Evolutionary conservation across 2,888 invertebrate species (phyloP).

Genomic region (Phania funesta): DNA sequence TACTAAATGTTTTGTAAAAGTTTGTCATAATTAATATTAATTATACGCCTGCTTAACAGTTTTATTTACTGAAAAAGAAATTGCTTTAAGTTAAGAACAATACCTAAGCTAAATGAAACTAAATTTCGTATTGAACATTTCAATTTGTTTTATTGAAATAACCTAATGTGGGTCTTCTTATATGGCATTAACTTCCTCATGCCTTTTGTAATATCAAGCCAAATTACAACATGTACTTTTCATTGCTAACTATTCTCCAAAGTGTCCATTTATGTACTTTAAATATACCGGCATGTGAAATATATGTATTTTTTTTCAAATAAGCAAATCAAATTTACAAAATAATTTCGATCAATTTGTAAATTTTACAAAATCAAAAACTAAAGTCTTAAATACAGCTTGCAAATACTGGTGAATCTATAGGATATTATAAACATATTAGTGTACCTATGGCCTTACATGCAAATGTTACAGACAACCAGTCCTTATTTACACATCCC

Average conservation of each 20-base stretch:
- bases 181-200: background rate
- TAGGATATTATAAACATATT: constrained; percentile 57
- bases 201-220: background rate
- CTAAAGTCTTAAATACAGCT: constrained; percentile 32
- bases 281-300: background rate
- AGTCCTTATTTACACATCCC: constrained; percentile 54
- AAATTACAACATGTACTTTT: constrained; percentile 39
- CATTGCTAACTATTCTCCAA: constrained; percentile 9
- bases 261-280: background rate
- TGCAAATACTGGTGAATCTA: constrained; percentile 4
- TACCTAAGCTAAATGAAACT: background rate
- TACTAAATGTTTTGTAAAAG: background rate
- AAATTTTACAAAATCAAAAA: constrained; percentile 45
- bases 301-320: background rate
- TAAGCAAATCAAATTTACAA: constrained; percentile 50
- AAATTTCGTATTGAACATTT: background rate
- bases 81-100: background rate
- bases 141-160: background rate
- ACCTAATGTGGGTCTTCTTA: background rate
- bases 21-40: constrained; percentile 18
- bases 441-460: constrained; percentile 2
- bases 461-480: constrained; percentile 9
- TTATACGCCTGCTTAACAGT: constrained; percentile 5
- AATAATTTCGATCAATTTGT: constrained; percentile 65
- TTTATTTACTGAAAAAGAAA: too few relatives aligned